Evolutionary conservation across 1,140 invertebrate species (phyloP).

Genomic region (Megalopta genalis): DNA sequence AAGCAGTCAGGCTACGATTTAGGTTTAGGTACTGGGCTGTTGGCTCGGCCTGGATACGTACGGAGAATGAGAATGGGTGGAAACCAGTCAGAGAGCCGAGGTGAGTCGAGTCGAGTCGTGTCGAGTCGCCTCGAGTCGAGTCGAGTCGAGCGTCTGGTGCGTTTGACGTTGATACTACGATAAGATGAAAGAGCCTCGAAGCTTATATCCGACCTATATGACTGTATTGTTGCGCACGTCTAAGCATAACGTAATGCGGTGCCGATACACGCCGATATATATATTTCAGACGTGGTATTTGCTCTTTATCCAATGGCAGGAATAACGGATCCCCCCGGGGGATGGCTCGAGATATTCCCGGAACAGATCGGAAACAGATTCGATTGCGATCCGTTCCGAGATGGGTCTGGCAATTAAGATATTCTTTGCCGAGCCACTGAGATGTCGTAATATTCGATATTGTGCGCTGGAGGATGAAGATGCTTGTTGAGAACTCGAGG

Average conservation of each 20-base stretch:
- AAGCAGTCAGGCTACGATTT: slow-evolving; percentile 54
- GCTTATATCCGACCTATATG: slow-evolving; percentile 78
- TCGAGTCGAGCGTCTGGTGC: slow-evolving; percentile 73
- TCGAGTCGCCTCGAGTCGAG: slow-evolving; percentile 47
- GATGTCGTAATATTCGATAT: no score
- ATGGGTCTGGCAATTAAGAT: slow-evolving; percentile 30
- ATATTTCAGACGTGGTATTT: slow-evolving; percentile 57
- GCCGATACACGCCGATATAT: slow-evolving; percentile 69
- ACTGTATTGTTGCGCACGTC: slow-evolving; percentile 77
- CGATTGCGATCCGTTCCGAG: slow-evolving; percentile 15
- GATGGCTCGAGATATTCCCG: neutral
- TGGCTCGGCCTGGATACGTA: slow-evolving; percentile 67
- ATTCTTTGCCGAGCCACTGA: neutral
- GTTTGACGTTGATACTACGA: slow-evolving; percentile 80
- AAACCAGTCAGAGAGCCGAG: slow-evolving; percentile 67
- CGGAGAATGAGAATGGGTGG: slow-evolving; percentile 73
- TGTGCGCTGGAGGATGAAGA: no score
- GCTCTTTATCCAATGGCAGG: slow-evolving; percentile 39
- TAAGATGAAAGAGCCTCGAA: slow-evolving; percentile 80
- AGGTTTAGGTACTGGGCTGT: slow-evolving; percentile 67
- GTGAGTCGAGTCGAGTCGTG: slow-evolving; percentile 43
- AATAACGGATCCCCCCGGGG: slow-evolving; percentile 16
- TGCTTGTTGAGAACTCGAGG: no score
- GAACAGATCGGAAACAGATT: slow-evolving; percentile 21
- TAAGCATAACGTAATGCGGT: slow-evolving; percentile 77